Conservation (phyloP, 2,797 vertebrate genomes). For the Phataginus tetradactyla region DNA sequence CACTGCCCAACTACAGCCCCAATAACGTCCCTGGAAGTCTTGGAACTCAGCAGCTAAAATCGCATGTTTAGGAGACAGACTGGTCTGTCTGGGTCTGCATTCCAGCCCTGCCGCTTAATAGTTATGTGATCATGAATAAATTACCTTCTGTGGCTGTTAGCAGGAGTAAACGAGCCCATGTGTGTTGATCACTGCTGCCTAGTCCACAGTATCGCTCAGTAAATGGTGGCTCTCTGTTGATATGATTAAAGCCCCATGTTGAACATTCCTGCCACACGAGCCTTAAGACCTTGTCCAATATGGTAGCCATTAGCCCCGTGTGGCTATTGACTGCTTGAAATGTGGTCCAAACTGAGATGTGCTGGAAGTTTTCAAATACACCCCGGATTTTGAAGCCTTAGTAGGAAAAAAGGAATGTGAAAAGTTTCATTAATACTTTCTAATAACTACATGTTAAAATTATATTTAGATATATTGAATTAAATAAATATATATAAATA, state of each 20-base stretch:
- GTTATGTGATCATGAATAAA: not conserved
- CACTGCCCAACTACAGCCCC: not conserved
- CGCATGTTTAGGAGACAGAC: not conserved
- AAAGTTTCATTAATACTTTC: not conserved
- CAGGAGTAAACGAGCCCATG: not conserved
- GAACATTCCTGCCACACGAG: not conserved
- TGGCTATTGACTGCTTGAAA: not conserved
- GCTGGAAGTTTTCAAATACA: not conserved
- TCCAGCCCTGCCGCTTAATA: not conserved
- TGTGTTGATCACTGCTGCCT: not conserved
- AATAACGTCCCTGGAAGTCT: not conserved
- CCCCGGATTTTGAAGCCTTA: not conserved
- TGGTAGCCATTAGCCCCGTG: not conserved
- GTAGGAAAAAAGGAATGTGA: not conserved
- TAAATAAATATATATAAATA: slow-evolving; percentile 12
- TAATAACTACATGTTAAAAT: not conserved
- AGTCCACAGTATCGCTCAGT: not conserved
- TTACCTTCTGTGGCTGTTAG: not conserved
- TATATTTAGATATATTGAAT: not conserved
- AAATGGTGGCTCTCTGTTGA: not conserved
- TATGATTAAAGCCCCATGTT: not conserved
- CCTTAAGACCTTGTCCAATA: not conserved
- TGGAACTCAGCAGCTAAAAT: not conserved
- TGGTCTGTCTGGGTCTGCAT: not conserved
- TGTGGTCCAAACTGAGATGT: not conserved